Base-by-base conservation (phyloP, 2,797 vertebrate genomes). In the Serranus cabrilla region DNA sequence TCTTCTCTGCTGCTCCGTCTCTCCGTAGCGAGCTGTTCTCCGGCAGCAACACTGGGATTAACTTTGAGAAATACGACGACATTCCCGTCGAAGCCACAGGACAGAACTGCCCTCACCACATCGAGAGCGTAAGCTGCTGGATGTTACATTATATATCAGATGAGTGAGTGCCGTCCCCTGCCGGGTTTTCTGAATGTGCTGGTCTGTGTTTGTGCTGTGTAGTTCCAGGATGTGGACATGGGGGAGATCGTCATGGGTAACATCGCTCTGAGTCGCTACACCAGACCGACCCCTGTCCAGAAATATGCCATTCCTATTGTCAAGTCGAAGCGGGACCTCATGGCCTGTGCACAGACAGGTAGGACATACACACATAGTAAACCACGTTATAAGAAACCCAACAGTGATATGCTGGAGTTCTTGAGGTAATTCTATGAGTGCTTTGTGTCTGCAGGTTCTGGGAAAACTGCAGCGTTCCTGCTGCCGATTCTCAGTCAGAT, bases 31-130 rank as follows among this genome's bases (percentile, higher is more conserved):
- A 99, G 81, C 92, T 99, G 11, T 99, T 99, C 87, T 95, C 98
- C 73, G 97, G 92, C 92, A 96, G 98, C 67, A 99, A 99, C 92
- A 99, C 97, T 62, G 98, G 98, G 83, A 99, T 99, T 90, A 99
- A 99, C 88, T 99, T 99, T 94, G 98, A 99, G 93, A 99, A 99
- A 83, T 99, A 99, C 0, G 98, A 99, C 70, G 98, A 99, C 94
- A 99, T 99, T 96, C 98, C 98, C 45, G 98, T 99, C 68, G 98
- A 99, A 84, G 97, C 98, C 88, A 99, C 98, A 61, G 98, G 98
- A 82, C 96, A 94, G 76, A 97, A 97, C 89, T 96, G 95, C 82
- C 98, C 98, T 90, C 97, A 95, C 43, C 97, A 99, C 89, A 99
- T 99, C 69, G 97, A 99, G 89, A 97, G 95, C 71, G 98, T 99